Evolutionary conservation across 2,797 vertebrate species (phyloP).

Genomic region (Manis pentadactyla): DNA sequence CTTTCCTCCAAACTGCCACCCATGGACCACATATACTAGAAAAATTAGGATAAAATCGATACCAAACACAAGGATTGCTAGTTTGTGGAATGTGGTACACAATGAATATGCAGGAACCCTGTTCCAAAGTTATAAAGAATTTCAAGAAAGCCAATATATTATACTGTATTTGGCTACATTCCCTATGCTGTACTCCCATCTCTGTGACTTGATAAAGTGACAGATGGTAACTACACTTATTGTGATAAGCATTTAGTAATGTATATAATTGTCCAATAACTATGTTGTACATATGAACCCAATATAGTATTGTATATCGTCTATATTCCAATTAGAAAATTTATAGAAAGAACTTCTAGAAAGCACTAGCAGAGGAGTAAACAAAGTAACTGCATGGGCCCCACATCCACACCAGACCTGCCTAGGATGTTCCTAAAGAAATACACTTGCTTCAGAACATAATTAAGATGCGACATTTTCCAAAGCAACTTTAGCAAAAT

Average conservation of each 20-base stretch:
- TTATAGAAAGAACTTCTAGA: constrained; percentile 43
- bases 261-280: no score
- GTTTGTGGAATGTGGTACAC: neutral
- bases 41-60: constrained; percentile 5
- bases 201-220: no score
- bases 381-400: neutral
- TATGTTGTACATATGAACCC: no score
- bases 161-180: no score
- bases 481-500: constrained; percentile 13
- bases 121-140: constrained; percentile 23
- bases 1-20: neutral
- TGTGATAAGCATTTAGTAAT: no score
- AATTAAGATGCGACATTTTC: neutral
- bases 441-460: neutral
- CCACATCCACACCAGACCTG: neutral
- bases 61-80: neutral
- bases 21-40: neutral
- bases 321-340: no score
- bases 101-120: neutral
- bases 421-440: neutral
- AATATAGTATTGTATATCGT: no score
- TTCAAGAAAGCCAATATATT: neutral
- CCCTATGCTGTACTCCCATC: no score
- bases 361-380: neutral
- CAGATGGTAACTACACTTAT: no score